Conservation (phyloP, 2,888 invertebrate genomes). For the Masnerella sp. region DNA sequence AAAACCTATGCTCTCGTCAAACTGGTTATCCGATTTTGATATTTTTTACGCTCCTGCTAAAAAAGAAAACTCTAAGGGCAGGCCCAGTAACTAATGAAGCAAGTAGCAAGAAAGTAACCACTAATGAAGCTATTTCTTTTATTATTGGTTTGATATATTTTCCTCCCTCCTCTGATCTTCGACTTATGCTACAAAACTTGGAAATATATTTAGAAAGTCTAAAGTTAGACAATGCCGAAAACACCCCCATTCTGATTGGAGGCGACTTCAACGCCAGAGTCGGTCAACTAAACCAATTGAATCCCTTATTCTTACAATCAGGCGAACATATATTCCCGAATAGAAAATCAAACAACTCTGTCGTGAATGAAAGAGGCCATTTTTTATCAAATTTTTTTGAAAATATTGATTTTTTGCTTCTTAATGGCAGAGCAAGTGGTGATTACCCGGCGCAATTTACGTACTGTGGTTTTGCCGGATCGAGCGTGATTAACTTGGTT, state of each 20-base stretch:
- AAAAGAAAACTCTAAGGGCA: not conserved
- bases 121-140: not conserved
- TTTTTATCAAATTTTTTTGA: slow-evolving; percentile 6
- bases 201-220: not conserved
- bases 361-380: not conserved
- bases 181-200: not conserved
- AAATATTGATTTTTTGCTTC: slow-evolving; percentile 2
- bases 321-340: not conserved
- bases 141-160: slow-evolving; percentile 6
- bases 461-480: not conserved
- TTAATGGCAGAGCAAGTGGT: slow-evolving; percentile 6
- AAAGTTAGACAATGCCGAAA: not conserved
- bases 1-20: not conserved
- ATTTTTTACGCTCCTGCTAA: not conserved
- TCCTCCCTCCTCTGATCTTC: not conserved
- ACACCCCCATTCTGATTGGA: not conserved
- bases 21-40: too few species aligned
- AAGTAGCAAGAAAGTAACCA: not conserved
- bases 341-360: not conserved
- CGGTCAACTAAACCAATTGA: not conserved
- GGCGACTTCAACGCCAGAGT: slow-evolving; percentile 4
- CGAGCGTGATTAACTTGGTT: slow-evolving; percentile 11
- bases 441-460: slow-evolving; percentile 14
- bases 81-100: too few species aligned
- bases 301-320: not conserved